phyloP scores from a whole-genome alignment of 30 jellyfish, hydroid and myxozoan genomes.

The Turritopsis rubra region DNA sequence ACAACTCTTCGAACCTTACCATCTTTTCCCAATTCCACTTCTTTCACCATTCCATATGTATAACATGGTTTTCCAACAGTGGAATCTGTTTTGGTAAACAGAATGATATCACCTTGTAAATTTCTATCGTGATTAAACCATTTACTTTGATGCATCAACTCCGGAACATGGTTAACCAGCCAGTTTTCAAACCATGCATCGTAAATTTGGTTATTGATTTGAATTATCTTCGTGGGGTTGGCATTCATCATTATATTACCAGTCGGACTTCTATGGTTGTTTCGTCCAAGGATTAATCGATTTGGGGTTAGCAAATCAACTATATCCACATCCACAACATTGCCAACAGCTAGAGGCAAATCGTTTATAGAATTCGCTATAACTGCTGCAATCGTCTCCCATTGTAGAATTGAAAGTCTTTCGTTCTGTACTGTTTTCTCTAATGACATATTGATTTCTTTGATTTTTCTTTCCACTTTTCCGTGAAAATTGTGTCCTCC shows the following conservation, averaged over 20 bases:
- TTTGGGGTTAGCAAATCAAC: not conserved
- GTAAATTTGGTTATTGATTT: too few relatives aligned
- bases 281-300: not conserved
- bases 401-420: not conserved
- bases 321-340: not conserved
- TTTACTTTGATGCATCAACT: not conserved
- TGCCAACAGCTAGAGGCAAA: not conserved
- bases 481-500: slow-evolving; percentile 5
- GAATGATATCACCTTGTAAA: not conserved
- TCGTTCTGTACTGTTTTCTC: not conserved
- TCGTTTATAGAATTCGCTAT: not conserved
- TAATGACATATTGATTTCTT: not conserved
- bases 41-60: not conserved
- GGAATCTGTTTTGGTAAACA: not conserved
- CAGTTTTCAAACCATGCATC: not conserved
- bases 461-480: slow-evolving; percentile 17
- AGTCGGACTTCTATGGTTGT: not conserved
- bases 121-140: not conserved
- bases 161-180: not conserved
- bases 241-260: not conserved
- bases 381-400: not conserved
- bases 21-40: not conserved
- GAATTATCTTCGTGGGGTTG: not conserved
- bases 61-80: not conserved
- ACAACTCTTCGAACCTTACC: not conserved